These are phyloP conservation scores for Cirrhinus mrigala DNA, from an alignment of 2,797 vertebrate genomes.

Conservation along the genomic window DNA sequence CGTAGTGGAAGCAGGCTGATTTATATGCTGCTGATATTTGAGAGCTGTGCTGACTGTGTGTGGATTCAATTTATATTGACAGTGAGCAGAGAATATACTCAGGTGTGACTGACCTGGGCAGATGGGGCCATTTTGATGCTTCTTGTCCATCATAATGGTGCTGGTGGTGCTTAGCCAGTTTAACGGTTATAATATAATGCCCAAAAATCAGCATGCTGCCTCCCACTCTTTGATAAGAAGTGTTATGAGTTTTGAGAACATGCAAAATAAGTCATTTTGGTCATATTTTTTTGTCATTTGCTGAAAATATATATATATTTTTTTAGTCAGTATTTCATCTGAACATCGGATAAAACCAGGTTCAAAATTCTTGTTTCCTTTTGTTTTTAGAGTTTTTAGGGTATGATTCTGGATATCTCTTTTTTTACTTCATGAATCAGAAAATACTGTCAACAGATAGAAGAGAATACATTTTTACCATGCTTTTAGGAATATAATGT, in stretches of 20 bases:
- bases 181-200: background rate
- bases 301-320: background rate
- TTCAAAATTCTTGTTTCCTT: background rate
- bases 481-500: background rate
- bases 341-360: background rate
- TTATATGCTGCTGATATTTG: slow-evolving; percentile 37
- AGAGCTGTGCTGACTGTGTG: slow-evolving; percentile 20
- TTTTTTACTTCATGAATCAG: background rate
- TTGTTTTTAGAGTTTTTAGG: background rate
- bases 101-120: background rate
- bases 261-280: background rate
- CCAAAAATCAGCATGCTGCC: background rate
- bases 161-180: background rate
- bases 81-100: slow-evolving; percentile 6
- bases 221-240: background rate
- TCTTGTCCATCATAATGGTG: slow-evolving; percentile 2
- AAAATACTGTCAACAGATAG: background rate
- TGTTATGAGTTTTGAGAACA: background rate
- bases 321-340: background rate
- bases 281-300: background rate
- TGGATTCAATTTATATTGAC: slow-evolving; percentile 26
- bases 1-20: slow-evolving; percentile 20
- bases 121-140: background rate
- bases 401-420: background rate
- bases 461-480: background rate